Evolutionary conservation across 2,113 vertebrate genomes (phyloP).

Genomic region (Hoplias malabaricus): DNA sequence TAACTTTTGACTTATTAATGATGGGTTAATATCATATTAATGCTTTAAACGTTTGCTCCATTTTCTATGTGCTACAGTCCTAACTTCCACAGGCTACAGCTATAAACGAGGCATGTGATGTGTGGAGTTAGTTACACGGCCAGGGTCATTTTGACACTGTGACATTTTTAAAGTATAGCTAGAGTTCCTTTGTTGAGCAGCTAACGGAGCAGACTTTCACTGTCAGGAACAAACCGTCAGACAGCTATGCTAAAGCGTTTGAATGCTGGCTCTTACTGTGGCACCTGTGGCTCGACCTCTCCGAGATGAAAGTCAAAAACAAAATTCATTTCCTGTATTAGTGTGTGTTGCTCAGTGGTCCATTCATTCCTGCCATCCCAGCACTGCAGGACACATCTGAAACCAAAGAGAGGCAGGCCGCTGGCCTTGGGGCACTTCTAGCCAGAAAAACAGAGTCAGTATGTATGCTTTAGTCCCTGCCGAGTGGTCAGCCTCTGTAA

Average conservation of each 20-base stretch:
- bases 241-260: neutral
- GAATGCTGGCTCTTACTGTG: neutral
- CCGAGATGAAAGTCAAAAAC: neutral
- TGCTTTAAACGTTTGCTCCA: neutral
- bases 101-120: slow-evolving; percentile 5
- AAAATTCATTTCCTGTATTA: neutral
- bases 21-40: neutral
- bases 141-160: neutral
- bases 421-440: neutral
- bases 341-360: neutral
- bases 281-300: neutral
- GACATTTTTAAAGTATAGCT: neutral
- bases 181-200: neutral
- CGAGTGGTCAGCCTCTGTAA: neutral
- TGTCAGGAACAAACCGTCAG: neutral
- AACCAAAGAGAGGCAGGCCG: neutral
- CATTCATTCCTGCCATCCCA: neutral
- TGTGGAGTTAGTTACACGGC: neutral
- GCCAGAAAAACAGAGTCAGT: neutral
- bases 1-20: too few species aligned
- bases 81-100: neutral
- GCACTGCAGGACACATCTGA: neutral
- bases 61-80: neutral
- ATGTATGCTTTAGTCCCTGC: neutral
- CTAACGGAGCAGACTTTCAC: slow-evolving; percentile 15